Conservation (phyloP, 2,797 vertebrate genomes). For the Melopsittacus undulatus region DNA sequence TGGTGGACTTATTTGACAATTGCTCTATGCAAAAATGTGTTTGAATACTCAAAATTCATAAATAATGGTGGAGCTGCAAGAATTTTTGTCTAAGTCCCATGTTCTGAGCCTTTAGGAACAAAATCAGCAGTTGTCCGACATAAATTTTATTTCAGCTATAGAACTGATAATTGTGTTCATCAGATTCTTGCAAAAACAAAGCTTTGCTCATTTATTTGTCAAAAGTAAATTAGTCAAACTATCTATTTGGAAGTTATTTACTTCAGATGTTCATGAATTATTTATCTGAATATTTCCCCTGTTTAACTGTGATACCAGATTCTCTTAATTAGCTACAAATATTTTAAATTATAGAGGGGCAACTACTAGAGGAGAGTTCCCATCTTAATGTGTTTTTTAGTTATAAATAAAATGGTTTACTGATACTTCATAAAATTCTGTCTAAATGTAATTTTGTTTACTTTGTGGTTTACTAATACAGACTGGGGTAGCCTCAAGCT, state of each 20-base stretch:
- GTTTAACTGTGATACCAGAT: background rate
- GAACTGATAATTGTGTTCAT: background rate
- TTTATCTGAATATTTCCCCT: conserved; percentile 8
- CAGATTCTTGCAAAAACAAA: conserved; percentile 8
- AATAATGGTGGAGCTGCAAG: background rate
- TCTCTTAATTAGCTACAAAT: conserved; percentile 37
- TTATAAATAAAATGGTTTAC: background rate
- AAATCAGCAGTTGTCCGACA: background rate
- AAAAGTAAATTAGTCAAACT: conserved; percentile 14
- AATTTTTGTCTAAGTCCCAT: background rate
- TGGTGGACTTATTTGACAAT: background rate
- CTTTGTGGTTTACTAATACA: background rate
- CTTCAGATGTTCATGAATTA: conserved; percentile 49
- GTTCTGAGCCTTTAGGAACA: background rate
- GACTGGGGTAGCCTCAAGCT: background rate
- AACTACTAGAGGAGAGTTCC: background rate
- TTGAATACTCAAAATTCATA: background rate
- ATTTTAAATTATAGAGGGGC: background rate
- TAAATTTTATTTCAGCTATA: background rate
- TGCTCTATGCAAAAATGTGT: background rate
- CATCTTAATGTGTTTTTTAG: background rate
- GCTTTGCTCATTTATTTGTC: conserved; percentile 29
- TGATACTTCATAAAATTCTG: background rate
- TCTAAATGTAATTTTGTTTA: background rate
- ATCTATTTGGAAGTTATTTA: conserved; percentile 24